phyloP scores from a whole-genome alignment of 2,888 invertebrate genomes.

The Ypsolopha sequella region DNA sequence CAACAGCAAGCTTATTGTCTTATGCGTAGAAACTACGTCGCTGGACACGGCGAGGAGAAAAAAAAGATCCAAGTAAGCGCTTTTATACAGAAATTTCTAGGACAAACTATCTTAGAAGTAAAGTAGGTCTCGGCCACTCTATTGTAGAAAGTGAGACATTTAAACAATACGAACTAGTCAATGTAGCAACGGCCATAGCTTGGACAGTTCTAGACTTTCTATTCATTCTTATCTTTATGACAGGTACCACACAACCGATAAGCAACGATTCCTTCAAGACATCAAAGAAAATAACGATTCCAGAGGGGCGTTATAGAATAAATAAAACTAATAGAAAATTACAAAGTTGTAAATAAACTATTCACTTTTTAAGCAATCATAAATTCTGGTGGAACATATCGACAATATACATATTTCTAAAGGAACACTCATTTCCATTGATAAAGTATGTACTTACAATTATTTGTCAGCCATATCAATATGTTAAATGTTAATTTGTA shows the following conservation, averaged over 20 bases:
- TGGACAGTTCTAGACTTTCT: not conserved
- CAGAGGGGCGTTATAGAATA: slow-evolving; percentile 39
- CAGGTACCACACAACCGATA: slow-evolving; percentile 41
- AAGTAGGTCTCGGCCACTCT: slow-evolving; percentile 2
- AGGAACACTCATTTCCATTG: no score
- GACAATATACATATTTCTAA: slow-evolving; percentile 42
- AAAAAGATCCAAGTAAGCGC: slow-evolving; percentile 62
- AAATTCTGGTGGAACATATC: slow-evolving; percentile 48
- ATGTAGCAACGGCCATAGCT: not conserved
- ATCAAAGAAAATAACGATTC: slow-evolving; percentile 42
- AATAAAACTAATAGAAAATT: not conserved
- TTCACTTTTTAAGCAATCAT: slow-evolving; percentile 30
- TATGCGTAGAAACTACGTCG: slow-evolving; percentile 90
- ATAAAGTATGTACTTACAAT: no score
- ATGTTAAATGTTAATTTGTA: no score
- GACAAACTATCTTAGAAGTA: slow-evolving; percentile 2
- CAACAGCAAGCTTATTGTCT: slow-evolving; percentile 87
- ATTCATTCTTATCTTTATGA: slow-evolving; percentile 11
- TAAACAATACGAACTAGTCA: not conserved
- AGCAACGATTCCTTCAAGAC: slow-evolving; percentile 31
- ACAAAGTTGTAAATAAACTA: slow-evolving; percentile 25
- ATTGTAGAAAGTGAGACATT: not conserved
- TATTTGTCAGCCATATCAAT: no score
- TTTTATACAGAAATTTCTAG: slow-evolving; percentile 9
- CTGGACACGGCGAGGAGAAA: slow-evolving; percentile 71